Base-by-base conservation (phyloP, 2,113 vertebrate species). In the Chaetura pelagica region DNA sequence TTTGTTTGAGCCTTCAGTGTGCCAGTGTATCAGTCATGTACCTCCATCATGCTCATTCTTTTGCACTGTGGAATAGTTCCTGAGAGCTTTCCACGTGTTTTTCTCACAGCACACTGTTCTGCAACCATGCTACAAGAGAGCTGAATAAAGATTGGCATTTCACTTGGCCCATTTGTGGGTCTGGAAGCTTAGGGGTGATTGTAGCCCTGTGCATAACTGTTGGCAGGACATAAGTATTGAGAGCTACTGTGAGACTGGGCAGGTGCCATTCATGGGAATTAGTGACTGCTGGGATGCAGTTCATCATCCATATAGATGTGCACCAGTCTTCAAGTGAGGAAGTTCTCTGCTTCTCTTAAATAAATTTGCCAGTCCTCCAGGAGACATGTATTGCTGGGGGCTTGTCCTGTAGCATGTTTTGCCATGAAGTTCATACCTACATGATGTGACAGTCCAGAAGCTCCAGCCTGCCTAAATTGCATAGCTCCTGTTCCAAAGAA, bases 401-500 rank as follows among this genome's bases (percentile, higher is more conserved):
- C 21, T 72, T 69, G 69, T 57, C 26, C n/a, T 30, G 11, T 54
- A 8, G 24, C 15, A 19, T 38, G 48, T 48, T 67, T 79, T 54
- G 44, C 52, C 19, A 15, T 21, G 13, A 54, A 46, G 52, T 14
- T 79, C 10, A 24, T 49, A 34, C 5, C 42, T 49, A 7, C 0
- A 0, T 12, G 58, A 21, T 29, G 35, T 0, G 1, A n/a, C 23
- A 17, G 58, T 24, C 7, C 52, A 34, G 75, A 73, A 38, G 59
- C 26, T 72, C 27, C 52, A 23, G 32, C 34, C 26, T 14, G 18
- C 20, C 46, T 30, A 29, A 48, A 26, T 23, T 26, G 38, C 23
- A 20, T 19, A 34, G 40, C 14, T 68, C 29, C 7, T 12, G 15
- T 23, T 32, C 35, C 22, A 54, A 24, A 59, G 59, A 32, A 59